Percentiles rank a stretch among this genome's conserved stretches.
phyloP scores from a whole-genome alignment of 2,888 invertebrate genomes.

The Campopleginae sp. region DNA sequence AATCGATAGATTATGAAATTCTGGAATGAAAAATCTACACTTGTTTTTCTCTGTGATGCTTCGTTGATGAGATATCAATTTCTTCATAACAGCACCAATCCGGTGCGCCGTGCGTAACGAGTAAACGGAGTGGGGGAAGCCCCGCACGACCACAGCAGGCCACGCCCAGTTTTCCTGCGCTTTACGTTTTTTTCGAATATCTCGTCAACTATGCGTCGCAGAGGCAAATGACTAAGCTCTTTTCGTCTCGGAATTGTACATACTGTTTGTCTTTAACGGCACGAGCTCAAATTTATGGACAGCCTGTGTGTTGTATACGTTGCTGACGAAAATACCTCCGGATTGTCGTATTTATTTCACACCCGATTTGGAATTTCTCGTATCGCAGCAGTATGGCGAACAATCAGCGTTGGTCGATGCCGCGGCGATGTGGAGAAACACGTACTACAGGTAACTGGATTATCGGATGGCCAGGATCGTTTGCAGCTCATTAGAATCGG shows the following conservation, averaged over 20 bases:
- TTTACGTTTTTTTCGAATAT: neutral
- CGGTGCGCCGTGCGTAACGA: neutral
- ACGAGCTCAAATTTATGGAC: neutral
- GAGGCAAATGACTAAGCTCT: neutral
- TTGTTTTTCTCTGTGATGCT: neutral
- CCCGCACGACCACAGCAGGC: neutral
- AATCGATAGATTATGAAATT: neutral
- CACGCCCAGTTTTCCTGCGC: neutral
- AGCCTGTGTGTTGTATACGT: neutral
- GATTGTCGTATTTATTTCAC: constrained; percentile 17
- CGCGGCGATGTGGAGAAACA: constrained; percentile 11
- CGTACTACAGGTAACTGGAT: constrained; percentile 32
- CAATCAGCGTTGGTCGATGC: constrained; percentile 27
- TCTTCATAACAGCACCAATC: neutral
- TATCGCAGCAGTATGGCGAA: constrained; percentile 40
- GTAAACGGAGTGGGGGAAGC: neutral
- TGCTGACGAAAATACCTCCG: neutral
- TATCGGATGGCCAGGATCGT: constrained; percentile 50
- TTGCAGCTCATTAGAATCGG: constrained; percentile 17
- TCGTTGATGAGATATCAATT: neutral
- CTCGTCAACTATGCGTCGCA: neutral
- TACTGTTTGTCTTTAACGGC: neutral
- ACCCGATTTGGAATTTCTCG: constrained; percentile 27
- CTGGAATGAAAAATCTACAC: neutral
- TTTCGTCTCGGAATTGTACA: neutral